Conservation (phyloP, 2,888 invertebrate genomes). For the Euzetes globulus region DNA sequence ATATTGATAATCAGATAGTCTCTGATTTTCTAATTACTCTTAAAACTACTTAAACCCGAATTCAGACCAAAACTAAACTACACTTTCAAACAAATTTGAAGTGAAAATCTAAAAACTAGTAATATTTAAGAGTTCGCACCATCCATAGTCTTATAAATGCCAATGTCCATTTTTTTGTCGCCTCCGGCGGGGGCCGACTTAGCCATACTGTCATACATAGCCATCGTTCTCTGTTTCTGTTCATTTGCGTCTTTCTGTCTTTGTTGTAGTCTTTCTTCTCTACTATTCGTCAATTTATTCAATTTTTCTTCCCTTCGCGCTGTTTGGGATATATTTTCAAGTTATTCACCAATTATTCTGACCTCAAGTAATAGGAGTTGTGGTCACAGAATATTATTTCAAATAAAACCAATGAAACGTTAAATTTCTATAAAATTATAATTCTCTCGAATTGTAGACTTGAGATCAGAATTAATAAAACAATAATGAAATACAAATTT, state of each 20-base stretch:
- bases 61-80: too few species aligned
- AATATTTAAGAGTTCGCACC: slow-evolving; percentile 1
- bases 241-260: slow-evolving; percentile 46
- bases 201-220: slow-evolving; percentile 47
- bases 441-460: neutral
- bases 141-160: slow-evolving; percentile 40
- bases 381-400: neutral
- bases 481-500: neutral
- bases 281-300: slow-evolving; percentile 41
- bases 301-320: slow-evolving; percentile 39
- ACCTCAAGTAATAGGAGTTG: neutral
- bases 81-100: too few species aligned
- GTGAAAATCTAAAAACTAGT: too few species aligned
- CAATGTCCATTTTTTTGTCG: slow-evolving; percentile 41
- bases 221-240: slow-evolving; percentile 46
- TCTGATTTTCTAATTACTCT: too few species aligned
- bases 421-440: neutral
- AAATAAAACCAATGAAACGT: neutral
- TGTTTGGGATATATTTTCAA: slow-evolving; percentile 16
- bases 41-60: too few species aligned
- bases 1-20: neutral
- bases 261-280: slow-evolving; percentile 42
- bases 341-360: slow-evolving; percentile 3
- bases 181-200: slow-evolving; percentile 43
- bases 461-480: slow-evolving; percentile 13